These are phyloP conservation scores for Anolis apletophallus DNA, from an alignment of 2,797 vertebrate species.

Conservation along the genomic window DNA sequence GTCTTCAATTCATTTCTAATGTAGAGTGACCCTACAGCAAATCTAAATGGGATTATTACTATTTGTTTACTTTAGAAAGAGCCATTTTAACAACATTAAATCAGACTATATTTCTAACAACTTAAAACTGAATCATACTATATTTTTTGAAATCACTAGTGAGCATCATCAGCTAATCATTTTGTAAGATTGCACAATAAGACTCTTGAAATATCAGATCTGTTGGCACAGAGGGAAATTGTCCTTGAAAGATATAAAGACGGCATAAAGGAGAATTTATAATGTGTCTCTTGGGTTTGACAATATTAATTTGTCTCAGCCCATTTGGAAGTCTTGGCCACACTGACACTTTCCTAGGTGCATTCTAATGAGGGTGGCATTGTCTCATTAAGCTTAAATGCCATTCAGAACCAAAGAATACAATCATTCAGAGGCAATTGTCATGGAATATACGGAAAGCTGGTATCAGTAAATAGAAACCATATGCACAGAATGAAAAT, in stretches of 20 bases:
- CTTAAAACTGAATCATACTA: conserved; percentile 18
- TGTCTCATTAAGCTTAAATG: conserved; percentile 79
- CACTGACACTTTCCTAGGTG: conserved; percentile 78
- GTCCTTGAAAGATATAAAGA: conserved; percentile 88
- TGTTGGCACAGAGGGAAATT: conserved; percentile 73
- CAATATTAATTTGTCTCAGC: conserved; percentile 95
- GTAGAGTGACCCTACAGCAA: too few species aligned
- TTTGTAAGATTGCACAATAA: conserved; percentile 55
- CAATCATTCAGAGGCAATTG: conserved; percentile 83
- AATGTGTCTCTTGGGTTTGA: conserved; percentile 87
- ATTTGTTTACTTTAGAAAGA: background rate
- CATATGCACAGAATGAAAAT: conserved; percentile 40
- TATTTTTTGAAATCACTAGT: conserved; percentile 26
- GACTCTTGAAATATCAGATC: conserved; percentile 71
- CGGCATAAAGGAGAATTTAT: conserved; percentile 85
- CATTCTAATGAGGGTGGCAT: conserved; percentile 87
- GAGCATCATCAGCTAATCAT: conserved; percentile 51
- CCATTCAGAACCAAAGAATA: conserved; percentile 83
- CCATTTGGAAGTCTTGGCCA: conserved; percentile 79
- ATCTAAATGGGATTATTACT: background rate
- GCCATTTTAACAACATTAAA: conserved; percentile 21
- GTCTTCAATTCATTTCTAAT: too few species aligned
- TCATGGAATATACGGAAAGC: conserved; percentile 69
- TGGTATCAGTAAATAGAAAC: conserved; percentile 61
- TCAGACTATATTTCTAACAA: conserved; percentile 22